phyloP scores from a whole-genome alignment of 2,888 invertebrate species.

The Melanostoma scalare region DNA sequence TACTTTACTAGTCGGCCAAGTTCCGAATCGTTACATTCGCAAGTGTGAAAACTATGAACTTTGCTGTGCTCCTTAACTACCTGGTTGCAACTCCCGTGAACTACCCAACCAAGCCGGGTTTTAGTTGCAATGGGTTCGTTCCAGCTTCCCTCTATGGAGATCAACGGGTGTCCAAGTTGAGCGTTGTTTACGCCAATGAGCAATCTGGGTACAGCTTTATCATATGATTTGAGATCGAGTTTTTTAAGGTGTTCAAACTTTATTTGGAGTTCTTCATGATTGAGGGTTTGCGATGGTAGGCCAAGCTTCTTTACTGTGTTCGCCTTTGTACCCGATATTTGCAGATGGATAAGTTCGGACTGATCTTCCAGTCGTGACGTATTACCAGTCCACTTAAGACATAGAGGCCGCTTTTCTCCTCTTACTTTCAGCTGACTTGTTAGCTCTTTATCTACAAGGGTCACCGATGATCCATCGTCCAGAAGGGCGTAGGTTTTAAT shows the following conservation, averaged over 20 bases:
- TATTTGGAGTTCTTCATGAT: background rate
- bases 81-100: background rate
- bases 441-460: no score
- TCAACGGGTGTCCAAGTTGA: background rate
- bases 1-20: no score
- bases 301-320: conserved; percentile 3
- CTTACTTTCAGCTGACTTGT: no score
- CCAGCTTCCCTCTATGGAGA: background rate
- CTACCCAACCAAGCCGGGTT: conserved; percentile 11
- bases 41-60: background rate
- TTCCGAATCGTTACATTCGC: background rate
- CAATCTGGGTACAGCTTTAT: background rate
- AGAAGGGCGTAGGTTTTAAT: no score
- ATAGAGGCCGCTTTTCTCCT: no score
- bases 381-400: no score
- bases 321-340: no score
- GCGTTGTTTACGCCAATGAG: conserved; percentile 22
- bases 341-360: no score
- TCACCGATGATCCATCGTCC: no score
- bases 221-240: background rate
- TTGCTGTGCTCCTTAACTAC: no score
- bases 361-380: no score
- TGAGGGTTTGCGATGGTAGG: conserved; percentile 1
- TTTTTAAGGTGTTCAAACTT: conserved; percentile 2
- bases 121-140: conserved; percentile 7